phyloP scores from a whole-genome alignment of 2,888 invertebrate genomes.

The Carcina quercana region DNA sequence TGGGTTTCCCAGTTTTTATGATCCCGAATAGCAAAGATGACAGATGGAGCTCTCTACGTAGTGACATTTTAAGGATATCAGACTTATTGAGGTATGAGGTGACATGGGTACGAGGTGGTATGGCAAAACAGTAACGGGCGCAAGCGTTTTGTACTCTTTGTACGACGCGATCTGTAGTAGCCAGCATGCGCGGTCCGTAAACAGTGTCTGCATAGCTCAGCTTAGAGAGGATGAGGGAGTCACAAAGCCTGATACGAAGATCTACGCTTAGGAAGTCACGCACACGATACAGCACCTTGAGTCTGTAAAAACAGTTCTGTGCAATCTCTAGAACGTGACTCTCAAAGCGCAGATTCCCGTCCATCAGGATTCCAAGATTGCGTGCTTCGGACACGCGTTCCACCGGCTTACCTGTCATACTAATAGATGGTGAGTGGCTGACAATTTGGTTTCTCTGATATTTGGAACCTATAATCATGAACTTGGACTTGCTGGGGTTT shows the following conservation, averaged over 20 bases:
- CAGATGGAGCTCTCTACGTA: not conserved
- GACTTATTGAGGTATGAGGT: not conserved
- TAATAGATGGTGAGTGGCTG: not conserved
- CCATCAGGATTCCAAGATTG: conserved; percentile 10
- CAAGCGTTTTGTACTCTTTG: no score
- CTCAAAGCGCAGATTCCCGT: conserved; percentile 7
- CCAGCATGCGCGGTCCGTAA: conserved; percentile 5
- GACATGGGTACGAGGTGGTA: conserved; percentile 1
- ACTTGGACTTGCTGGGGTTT: conserved; percentile 7
- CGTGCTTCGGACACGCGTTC: conserved; percentile 8
- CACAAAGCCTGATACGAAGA: conserved; percentile 6
- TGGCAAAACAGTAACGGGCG: not conserved
- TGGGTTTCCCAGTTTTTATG: no score
- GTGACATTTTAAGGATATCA: not conserved
- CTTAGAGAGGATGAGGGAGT: conserved; percentile 9
- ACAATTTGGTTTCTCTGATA: not conserved
- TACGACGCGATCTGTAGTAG: not conserved
- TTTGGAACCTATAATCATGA: conserved; percentile 4
- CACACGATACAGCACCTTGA: conserved; percentile 9
- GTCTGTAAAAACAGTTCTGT: conserved; percentile 9
- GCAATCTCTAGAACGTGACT: conserved; percentile 4
- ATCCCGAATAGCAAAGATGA: no score
- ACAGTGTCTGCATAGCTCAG: conserved; percentile 6
- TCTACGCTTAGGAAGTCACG: conserved; percentile 4
- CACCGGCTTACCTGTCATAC: not conserved